phyloP scores from a whole-genome alignment of 2,888 invertebrate genomes.

The Aleiodes leptofemur region DNA sequence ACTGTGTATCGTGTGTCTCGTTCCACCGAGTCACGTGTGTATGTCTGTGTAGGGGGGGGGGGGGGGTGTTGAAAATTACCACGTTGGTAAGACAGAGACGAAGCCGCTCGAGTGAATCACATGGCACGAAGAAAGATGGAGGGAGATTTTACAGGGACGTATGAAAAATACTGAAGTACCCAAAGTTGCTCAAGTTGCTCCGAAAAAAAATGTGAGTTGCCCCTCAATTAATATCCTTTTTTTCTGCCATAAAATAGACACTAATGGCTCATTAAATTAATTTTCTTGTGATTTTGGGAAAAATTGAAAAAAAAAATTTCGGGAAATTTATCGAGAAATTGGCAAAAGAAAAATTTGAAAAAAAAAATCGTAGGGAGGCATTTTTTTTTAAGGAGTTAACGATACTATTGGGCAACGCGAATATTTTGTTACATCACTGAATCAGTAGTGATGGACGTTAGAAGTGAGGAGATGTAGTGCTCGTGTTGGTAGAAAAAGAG shows the following conservation, averaged over 20 bases:
- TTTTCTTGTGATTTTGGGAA: too few relatives aligned
- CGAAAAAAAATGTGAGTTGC: neutral
- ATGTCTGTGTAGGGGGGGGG: too few relatives aligned
- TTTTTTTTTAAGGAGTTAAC: neutral
- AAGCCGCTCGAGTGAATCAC: constrained; percentile 15
- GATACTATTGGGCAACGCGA: neutral
- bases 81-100: constrained; percentile 27
- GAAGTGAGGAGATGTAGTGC: constrained; percentile 32
- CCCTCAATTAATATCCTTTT: too few relatives aligned
- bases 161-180: neutral
- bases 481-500: neutral
- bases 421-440: constrained; percentile 27
- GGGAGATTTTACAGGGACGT: constrained; percentile 1
- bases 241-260: too few relatives aligned
- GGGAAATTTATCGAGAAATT: too few relatives aligned
- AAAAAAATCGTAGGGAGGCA: too few relatives aligned
- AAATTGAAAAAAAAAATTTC: too few relatives aligned
- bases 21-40: neutral
- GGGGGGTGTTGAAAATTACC: neutral
- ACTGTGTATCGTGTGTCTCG: constrained; percentile 15
- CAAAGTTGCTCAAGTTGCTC: neutral
- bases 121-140: constrained; percentile 4
- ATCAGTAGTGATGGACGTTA: constrained; percentile 33
- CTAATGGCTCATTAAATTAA: too few relatives aligned
- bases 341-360: too few relatives aligned